Conservation (phyloP, 2,888 invertebrate genomes). For the Cistogaster globosa region DNA sequence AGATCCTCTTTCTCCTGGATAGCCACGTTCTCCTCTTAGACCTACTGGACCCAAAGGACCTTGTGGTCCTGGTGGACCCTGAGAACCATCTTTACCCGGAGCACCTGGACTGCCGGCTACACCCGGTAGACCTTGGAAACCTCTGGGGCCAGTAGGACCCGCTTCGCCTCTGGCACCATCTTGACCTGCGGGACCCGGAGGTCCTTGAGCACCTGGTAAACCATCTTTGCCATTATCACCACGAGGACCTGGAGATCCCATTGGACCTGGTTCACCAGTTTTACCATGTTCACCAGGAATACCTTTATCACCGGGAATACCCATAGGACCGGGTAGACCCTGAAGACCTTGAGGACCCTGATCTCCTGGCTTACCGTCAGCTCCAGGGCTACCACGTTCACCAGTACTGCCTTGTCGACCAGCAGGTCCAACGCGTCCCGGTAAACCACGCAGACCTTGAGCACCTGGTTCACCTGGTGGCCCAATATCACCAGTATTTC, state of each 20-base stretch:
- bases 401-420: conserved; percentile 89
- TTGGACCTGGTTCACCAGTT: conserved; percentile 88
- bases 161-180: conserved; percentile 90
- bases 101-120: conserved; percentile 88
- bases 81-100: conserved; percentile 92
- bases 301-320: conserved; percentile 86
- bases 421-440: conserved; percentile 88
- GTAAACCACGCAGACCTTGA: conserved; percentile 86
- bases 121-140: conserved; percentile 89
- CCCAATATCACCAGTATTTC: conserved; percentile 85
- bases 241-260: conserved; percentile 90
- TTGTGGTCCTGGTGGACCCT: conserved; percentile 87
- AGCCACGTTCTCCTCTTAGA: conserved; percentile 86
- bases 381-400: conserved; percentile 90
- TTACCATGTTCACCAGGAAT: conserved; percentile 91
- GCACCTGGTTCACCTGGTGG: conserved; percentile 85
- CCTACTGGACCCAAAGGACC: conserved; percentile 86
- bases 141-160: conserved; percentile 89
- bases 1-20: conserved; percentile 89
- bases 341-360: conserved; percentile 91
- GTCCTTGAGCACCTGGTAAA: conserved; percentile 88
- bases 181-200: conserved; percentile 88
- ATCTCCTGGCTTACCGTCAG: conserved; percentile 93
- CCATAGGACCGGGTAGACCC: conserved; percentile 90
- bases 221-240: conserved; percentile 92